Base-by-base conservation (phyloP, 2,113 vertebrate species). In the Romanogobio albipinnatus region DNA sequence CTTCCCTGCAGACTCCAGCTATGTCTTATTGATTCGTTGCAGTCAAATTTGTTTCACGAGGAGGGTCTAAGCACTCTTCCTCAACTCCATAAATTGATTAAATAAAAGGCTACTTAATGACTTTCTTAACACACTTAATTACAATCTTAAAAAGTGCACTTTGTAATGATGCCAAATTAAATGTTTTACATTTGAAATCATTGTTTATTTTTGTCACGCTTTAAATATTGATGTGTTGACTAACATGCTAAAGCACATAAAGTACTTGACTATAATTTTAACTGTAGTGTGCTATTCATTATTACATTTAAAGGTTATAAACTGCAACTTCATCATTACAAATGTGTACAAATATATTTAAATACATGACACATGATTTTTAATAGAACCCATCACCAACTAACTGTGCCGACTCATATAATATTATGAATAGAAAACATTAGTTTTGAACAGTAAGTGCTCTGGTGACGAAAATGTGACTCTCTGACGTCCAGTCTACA, bases 1-100 rank as follows among this genome's bases (percentile, higher is more conserved):
- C 61, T 61, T 81, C 61, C 61, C 39, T 64, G n/a, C n/a, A 81
- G 59, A 81, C 78, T 49, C 29, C 45, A 59, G 56, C 53, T 66
- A 5, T 43, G 24, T 78, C 75, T 77, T 82, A 77, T 51, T 78
- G 70, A 78, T 78, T 81, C 47, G 9, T n/a, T 83, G 39, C 66
- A 62, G 26, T n/a, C 14, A 11, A 64, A 74, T 29, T 78, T 24
- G 45, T 78, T 83, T 66, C 39, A 47, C 26, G 62, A 64, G 39
- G 6, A 66, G 11, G 33, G 19, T 64, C 49, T 66, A 75, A 76
- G 68, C 19, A 68, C 80, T 62, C 71, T 33, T 36, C 36, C 56
- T 47, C 15, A 24, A 5, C 33, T 24, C 4, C 49, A 70, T 70
- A 19, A 22, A 70, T 47, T 73, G 43, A 47, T 47, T 0, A 47